Evolutionary conservation across 2,888 invertebrate genomes (phyloP).

Genomic region (Drosophila phalerata): DNA sequence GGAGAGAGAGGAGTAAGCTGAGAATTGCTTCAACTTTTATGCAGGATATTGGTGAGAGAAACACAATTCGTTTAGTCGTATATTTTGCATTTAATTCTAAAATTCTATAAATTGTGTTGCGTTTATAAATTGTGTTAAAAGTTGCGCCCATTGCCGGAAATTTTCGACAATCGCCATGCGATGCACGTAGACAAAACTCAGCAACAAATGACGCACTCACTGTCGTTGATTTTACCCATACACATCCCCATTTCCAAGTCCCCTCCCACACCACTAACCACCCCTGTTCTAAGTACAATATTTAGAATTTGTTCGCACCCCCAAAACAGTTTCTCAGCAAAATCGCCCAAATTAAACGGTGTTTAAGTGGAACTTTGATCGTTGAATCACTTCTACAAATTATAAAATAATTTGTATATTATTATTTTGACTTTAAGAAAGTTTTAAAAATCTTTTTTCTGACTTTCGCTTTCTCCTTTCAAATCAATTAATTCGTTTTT

Average conservation of each 20-base stretch:
- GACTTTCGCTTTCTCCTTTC: too few species aligned
- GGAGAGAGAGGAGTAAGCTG: neutral
- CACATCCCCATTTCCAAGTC: neutral
- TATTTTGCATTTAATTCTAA: constrained; percentile 72
- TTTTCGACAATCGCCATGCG: constrained; percentile 61
- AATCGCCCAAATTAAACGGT: neutral
- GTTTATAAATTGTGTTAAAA: constrained; percentile 77
- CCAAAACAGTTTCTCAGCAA: constrained; percentile 11
- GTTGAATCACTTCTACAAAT: neutral
- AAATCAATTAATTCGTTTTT: too few species aligned
- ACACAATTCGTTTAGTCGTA: constrained; percentile 17
- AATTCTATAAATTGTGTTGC: constrained; percentile 77
- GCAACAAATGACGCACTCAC: constrained; percentile 53
- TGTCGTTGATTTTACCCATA: constrained; percentile 57
- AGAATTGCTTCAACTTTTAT: constrained; percentile 56
- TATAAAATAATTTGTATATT: neutral
- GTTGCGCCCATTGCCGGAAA: constrained; percentile 61
- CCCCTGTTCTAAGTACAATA: neutral
- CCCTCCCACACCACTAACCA: neutral
- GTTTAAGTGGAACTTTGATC: neutral
- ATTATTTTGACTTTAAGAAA: neutral
- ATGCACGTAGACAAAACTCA: constrained; percentile 58
- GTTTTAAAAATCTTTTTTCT: too few species aligned
- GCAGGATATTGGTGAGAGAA: constrained; percentile 40
- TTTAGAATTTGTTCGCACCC: neutral